Conservation (phyloP, 2,113 vertebrate species). For the Perca schrenkii region DNA sequence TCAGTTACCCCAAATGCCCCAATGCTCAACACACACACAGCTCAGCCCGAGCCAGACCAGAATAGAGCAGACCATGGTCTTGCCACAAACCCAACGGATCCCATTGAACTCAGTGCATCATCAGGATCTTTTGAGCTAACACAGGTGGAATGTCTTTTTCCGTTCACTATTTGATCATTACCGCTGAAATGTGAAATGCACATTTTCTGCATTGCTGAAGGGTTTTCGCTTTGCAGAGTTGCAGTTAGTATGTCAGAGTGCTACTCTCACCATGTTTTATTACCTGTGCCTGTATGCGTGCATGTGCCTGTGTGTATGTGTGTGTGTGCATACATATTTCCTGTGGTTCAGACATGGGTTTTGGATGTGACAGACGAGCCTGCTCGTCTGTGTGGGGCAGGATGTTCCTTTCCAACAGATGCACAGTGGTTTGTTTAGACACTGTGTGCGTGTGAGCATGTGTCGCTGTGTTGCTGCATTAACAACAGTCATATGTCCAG, state of each 20-base stretch:
- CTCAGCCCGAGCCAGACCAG: constrained; percentile 71
- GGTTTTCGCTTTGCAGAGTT: constrained; percentile 47
- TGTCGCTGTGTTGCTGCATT: constrained; percentile 23
- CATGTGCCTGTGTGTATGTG: constrained; percentile 29
- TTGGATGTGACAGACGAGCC: constrained; percentile 77
- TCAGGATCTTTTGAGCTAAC: constrained; percentile 61
- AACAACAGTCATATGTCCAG: constrained; percentile 37
- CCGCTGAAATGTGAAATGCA: constrained; percentile 13
- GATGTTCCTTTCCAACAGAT: constrained; percentile 73
- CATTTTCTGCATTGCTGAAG: not conserved
- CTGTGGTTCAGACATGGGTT: constrained; percentile 80
- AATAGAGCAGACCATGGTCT: constrained; percentile 76
- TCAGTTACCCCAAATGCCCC: constrained; percentile 80
- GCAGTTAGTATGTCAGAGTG: constrained; percentile 17
- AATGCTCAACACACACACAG: constrained; percentile 57
- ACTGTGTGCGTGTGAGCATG: constrained; percentile 52
- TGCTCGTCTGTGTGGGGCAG: constrained; percentile 65
- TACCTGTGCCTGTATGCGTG: constrained; percentile 50
- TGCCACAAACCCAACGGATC: constrained; percentile 75
- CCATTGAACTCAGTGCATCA: constrained; percentile 69
- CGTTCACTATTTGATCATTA: not conserved
- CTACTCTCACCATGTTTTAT: constrained; percentile 45
- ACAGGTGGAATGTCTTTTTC: constrained; percentile 47
- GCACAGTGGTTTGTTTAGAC: constrained; percentile 60
- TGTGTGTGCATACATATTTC: constrained; percentile 57